These are phyloP conservation scores for Dastarcus helophoroides DNA, from an alignment of 2,888 invertebrate species.

Conservation along the genomic window DNA sequence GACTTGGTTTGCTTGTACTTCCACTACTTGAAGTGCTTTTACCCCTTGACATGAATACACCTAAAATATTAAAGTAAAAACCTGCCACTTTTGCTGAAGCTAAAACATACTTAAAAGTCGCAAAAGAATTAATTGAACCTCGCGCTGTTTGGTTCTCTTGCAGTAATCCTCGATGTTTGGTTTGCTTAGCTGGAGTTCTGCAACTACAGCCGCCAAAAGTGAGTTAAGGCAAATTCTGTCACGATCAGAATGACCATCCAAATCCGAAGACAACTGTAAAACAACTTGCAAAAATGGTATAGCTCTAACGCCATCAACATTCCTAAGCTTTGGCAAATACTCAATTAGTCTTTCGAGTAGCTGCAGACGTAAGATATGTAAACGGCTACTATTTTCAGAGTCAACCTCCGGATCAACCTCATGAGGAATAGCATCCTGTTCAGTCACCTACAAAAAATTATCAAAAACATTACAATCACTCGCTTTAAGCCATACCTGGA, in stretches of 20 bases:
- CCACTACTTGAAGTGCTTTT: constrained; percentile 38
- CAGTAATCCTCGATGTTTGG: constrained; percentile 44
- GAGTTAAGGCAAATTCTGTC: constrained; percentile 69
- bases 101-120: constrained; percentile 66
- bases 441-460: constrained; percentile 17
- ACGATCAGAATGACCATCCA: constrained; percentile 73
- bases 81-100: neutral
- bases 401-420: constrained; percentile 29
- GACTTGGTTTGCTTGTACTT: constrained; percentile 5
- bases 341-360: constrained; percentile 66
- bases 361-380: constrained; percentile 58
- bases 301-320: constrained; percentile 71
- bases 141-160: constrained; percentile 61
- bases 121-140: constrained; percentile 81
- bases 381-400: constrained; percentile 35
- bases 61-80: constrained; percentile 37
- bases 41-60: constrained; percentile 66
- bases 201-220: constrained; percentile 60
- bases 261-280: constrained; percentile 78
- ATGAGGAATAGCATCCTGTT: constrained; percentile 24
- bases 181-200: constrained; percentile 56
- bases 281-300: constrained; percentile 88
- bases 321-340: constrained; percentile 62
- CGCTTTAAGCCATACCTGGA: neutral
- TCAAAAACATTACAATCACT: neutral